Conservation (phyloP, 2,888 invertebrate genomes). For the Microplitis manilae region DNA sequence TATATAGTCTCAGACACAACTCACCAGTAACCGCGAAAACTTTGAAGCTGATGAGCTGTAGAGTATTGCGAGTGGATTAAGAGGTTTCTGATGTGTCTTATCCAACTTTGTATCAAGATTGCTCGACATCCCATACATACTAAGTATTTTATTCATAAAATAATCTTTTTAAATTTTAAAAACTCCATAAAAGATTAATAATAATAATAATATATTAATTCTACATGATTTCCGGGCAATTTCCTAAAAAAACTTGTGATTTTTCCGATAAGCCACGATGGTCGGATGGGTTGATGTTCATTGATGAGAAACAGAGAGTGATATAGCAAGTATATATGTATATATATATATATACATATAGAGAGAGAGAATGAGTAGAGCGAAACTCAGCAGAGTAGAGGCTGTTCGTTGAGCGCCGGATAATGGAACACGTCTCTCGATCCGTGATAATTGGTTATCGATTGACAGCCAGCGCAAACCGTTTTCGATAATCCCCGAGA, state of each 20-base stretch:
- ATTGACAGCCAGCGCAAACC: constrained; percentile 50
- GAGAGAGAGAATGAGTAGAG: constrained; percentile 23
- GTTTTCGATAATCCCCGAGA: constrained; percentile 37
- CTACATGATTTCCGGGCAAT: constrained; percentile 31
- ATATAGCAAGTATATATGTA: constrained; percentile 14
- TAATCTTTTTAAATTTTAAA: not conserved
- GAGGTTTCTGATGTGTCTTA: constrained; percentile 27
- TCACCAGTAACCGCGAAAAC: constrained; percentile 25
- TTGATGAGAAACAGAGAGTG: constrained; percentile 31
- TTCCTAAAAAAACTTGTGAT: constrained; percentile 26
- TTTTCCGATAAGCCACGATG: constrained; percentile 25
- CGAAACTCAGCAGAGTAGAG: constrained; percentile 28
- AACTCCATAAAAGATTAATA: not conserved
- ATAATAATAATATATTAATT: not conserved
- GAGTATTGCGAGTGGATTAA: constrained; percentile 37
- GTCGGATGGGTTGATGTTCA: constrained; percentile 26
- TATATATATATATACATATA: constrained; percentile 3
- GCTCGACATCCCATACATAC: not conserved
- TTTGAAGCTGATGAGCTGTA: constrained; percentile 24
- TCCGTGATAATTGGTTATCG: constrained; percentile 60
- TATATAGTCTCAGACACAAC: constrained; percentile 6
- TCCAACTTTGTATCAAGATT: not conserved
- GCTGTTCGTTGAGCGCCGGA: constrained; percentile 46
- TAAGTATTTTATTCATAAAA: not conserved
- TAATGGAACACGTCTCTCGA: constrained; percentile 49